Conservation (phyloP, 64 coral and sea anemone species). For the Pocillopora verrucosa region DNA sequence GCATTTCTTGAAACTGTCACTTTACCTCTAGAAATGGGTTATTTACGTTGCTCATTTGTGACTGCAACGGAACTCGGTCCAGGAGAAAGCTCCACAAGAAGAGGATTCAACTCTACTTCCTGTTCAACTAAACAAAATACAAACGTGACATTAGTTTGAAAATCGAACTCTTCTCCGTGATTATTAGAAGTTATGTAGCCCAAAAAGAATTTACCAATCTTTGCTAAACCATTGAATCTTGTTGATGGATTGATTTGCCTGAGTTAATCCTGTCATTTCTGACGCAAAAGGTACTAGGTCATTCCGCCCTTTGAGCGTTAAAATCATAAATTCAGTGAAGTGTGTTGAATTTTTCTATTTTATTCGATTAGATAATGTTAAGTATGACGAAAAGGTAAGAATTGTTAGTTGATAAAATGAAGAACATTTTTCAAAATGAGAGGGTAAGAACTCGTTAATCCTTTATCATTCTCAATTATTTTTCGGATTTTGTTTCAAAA, state of each 20-base stretch:
- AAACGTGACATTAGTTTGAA: background rate
- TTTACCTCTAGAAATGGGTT: no score
- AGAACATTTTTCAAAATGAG: no score
- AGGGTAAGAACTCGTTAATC: no score
- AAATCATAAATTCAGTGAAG: background rate
- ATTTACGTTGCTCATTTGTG: no score
- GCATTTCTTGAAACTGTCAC: no score
- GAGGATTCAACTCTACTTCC: background rate
- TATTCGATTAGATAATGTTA: background rate
- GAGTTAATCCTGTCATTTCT: background rate
- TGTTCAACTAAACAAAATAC: no score
- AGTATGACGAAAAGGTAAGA: background rate
- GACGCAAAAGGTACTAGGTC: background rate
- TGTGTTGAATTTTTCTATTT: background rate
- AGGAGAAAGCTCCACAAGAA: no score
- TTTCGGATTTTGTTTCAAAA: no score
- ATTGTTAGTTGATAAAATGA: no score
- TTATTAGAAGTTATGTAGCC: slow-evolving; percentile 57
- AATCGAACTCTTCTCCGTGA: background rate
- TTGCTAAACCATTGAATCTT: slow-evolving; percentile 48
- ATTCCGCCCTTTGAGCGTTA: background rate
- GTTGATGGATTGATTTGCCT: slow-evolving; percentile 1
- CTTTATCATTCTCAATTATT: no score
- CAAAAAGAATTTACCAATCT: slow-evolving; percentile 47
- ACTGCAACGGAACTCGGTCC: no score